Conservation (phyloP, 2,113 vertebrate species). For the Planiliza haematocheilus region DNA sequence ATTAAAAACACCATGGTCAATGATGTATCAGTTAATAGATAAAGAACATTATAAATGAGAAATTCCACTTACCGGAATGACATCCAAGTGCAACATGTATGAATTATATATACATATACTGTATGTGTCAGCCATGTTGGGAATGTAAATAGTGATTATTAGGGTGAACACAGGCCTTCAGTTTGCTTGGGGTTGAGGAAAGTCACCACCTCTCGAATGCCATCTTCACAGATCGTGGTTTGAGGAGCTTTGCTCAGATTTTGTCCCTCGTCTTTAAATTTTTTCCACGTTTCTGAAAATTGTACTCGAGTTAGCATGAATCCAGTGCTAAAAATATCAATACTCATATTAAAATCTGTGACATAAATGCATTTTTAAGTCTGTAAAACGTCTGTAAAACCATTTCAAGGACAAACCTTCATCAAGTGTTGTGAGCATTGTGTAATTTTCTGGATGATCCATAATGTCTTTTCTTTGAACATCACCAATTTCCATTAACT, state of each 20-base stretch:
- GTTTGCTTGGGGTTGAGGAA: slow-evolving; percentile 82
- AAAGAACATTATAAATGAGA: slow-evolving; percentile 28
- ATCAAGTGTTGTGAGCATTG: slow-evolving; percentile 79
- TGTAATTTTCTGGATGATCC: slow-evolving; percentile 83
- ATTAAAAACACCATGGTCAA: slow-evolving; percentile 32
- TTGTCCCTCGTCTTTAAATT: slow-evolving; percentile 79
- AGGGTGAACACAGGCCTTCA: slow-evolving; percentile 80
- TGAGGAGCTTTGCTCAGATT: slow-evolving; percentile 73
- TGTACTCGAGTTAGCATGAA: slow-evolving; percentile 9
- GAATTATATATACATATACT: slow-evolving; percentile 6
- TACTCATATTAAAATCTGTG: neutral
- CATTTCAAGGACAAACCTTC: slow-evolving; percentile 71
- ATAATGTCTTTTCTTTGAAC: slow-evolving; percentile 79
- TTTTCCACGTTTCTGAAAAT: slow-evolving; percentile 81
- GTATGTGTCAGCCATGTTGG: no score
- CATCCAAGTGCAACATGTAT: slow-evolving; percentile 37
- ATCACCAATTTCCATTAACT: slow-evolving; percentile 80
- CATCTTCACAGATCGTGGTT: slow-evolving; percentile 76
- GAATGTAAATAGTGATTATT: slow-evolving; percentile 24
- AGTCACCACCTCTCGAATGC: slow-evolving; percentile 81
- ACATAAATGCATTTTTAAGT: neutral
- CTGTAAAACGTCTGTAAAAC: no score
- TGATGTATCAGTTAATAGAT: slow-evolving; percentile 1
- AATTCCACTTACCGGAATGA: slow-evolving; percentile 17
- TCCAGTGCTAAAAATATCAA: neutral